Evolutionary conservation across 2,797 vertebrate species (phyloP).

Genomic region (Anas georgica): DNA sequence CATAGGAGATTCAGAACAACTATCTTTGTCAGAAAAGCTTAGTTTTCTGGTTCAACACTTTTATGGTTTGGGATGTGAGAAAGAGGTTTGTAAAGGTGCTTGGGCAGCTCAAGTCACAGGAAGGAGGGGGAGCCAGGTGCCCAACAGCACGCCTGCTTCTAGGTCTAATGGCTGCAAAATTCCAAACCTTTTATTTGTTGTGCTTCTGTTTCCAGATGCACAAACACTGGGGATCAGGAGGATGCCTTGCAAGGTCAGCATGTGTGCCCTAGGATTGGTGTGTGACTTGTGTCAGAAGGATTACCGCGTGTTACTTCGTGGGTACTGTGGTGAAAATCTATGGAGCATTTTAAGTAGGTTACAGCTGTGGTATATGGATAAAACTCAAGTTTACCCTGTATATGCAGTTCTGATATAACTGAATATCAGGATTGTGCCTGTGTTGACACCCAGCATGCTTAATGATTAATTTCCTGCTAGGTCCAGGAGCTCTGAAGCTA

Average conservation of each 20-base stretch:
- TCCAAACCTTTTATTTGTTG: not conserved
- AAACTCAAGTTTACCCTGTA: not conserved
- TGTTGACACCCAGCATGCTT: not conserved
- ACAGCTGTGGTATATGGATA: not conserved
- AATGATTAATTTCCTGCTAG: not conserved
- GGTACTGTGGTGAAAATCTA: not conserved
- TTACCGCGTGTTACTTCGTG: not conserved
- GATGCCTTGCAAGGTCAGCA: not conserved
- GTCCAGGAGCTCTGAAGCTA: not conserved
- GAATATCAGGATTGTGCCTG: not conserved
- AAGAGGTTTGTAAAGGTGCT: constrained; percentile 3
- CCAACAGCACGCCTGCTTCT: not conserved
- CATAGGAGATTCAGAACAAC: not conserved
- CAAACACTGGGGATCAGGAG: not conserved
- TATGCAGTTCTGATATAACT: not conserved
- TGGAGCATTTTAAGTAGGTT: not conserved
- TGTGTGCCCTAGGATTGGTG: not conserved
- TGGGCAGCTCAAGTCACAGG: not conserved
- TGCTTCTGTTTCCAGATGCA: not conserved
- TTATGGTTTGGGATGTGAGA: not conserved
- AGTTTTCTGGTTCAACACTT: constrained; percentile 2
- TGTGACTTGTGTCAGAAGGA: not conserved
- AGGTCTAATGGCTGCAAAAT: not conserved
- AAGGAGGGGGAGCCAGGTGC: not conserved
- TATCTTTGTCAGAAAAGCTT: constrained; percentile 27